phyloP scores from a whole-genome alignment of 2,113 vertebrate species.

The Cygnus buccinator region DNA sequence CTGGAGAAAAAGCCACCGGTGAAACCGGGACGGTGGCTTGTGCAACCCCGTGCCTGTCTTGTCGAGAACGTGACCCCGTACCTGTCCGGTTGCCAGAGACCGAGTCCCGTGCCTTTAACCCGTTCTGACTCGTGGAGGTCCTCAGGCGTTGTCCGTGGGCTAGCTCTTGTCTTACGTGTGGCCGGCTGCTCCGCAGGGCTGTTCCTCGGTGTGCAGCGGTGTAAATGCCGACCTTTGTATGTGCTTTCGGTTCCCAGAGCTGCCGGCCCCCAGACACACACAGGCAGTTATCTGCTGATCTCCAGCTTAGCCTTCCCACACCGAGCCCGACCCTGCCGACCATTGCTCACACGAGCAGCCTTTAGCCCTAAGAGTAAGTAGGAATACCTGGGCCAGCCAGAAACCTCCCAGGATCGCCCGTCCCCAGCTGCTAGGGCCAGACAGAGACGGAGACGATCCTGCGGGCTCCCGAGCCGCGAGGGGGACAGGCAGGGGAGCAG shows the following conservation, averaged over 20 bases:
- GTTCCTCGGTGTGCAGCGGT: constrained; percentile 5
- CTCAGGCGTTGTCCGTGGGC: neutral
- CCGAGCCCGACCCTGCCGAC: neutral
- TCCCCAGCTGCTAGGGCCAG: neutral
- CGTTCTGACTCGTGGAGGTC: neutral
- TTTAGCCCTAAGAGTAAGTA: neutral
- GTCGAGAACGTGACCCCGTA: neutral
- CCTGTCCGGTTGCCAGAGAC: neutral
- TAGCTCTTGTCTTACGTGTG: constrained; percentile 1
- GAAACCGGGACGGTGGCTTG: constrained; percentile 2
- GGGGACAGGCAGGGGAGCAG: neutral
- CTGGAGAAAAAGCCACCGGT: neutral
- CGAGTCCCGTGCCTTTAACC: neutral
- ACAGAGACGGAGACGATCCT: neutral
- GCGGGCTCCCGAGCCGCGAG: rapidly evolving
- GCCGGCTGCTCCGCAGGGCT: neutral
- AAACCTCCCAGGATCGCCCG: rapidly evolving
- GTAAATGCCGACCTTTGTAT: neutral
- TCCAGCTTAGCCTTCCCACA: neutral
- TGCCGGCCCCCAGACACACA: neutral
- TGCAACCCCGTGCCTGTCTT: neutral
- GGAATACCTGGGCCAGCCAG: no score
- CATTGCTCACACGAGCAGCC: neutral
- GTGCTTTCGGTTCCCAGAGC: neutral
- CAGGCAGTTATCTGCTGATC: neutral